These are phyloP conservation scores for Vanessa cardui DNA, from an alignment of 2,888 invertebrate genomes.

Conservation along the genomic window DNA sequence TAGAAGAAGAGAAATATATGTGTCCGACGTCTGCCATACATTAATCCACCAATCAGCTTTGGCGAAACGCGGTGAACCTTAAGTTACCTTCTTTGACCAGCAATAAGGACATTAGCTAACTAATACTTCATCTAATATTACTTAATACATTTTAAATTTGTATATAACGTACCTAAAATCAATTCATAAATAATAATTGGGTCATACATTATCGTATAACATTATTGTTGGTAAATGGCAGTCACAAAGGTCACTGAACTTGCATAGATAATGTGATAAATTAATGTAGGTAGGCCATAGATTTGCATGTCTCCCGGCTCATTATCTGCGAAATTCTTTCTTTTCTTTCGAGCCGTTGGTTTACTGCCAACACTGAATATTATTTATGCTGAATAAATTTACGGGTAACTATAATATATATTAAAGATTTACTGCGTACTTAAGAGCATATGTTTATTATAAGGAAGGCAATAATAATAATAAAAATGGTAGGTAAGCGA, in stretches of 20 bases:
- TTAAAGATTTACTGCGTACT: conserved; percentile 24
- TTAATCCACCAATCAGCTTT: no score
- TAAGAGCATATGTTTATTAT: conserved; percentile 16
- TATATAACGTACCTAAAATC: background rate
- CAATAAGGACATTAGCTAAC: no score
- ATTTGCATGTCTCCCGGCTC: conserved; percentile 61
- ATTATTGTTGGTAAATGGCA: background rate
- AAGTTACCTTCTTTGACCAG: no score
- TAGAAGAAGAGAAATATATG: no score
- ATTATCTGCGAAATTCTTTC: conserved; percentile 50
- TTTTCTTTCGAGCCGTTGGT: conserved; percentile 63
- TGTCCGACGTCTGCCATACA: no score
- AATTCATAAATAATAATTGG: background rate
- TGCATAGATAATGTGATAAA: conserved; percentile 21
- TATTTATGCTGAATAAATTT: conserved; percentile 39
- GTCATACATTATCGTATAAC: background rate
- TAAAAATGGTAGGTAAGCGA: background rate
- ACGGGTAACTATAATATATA: conserved; percentile 25
- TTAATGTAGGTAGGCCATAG: conserved; percentile 30
- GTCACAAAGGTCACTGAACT: background rate
- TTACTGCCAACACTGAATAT: conserved; percentile 53
- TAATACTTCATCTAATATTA: no score
- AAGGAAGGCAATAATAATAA: conserved; percentile 5
- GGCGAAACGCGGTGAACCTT: no score
- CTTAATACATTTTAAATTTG: no score